phyloP scores from a whole-genome alignment of 2,888 invertebrate genomes.

The Octonoba sinensis region DNA sequence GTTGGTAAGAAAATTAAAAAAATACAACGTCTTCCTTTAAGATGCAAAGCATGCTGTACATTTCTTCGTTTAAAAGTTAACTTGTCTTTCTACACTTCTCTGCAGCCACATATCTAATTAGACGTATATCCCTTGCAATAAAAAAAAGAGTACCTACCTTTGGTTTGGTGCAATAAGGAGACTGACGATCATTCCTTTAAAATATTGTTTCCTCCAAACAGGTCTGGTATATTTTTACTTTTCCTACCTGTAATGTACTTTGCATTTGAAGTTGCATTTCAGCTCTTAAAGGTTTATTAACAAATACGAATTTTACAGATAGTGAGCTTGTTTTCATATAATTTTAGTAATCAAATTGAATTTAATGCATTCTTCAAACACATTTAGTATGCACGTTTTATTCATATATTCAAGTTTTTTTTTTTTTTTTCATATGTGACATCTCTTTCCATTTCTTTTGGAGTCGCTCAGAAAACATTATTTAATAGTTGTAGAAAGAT shows the following conservation, averaged over 20 bases:
- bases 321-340: no score
- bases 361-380: no score
- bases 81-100: neutral
- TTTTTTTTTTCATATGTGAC: no score
- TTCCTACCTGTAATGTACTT: neutral
- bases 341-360: no score
- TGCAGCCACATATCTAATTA: neutral
- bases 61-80: neutral
- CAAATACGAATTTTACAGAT: no score
- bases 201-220: constrained; percentile 53
- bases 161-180: constrained; percentile 22
- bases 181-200: constrained; percentile 28
- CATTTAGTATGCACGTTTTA: no score
- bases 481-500: no score
- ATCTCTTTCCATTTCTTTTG: no score
- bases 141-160: neutral
- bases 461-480: no score
- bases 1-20: neutral
- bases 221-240: constrained; percentile 16
- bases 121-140: neutral
- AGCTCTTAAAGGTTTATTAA: no score
- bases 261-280: no score
- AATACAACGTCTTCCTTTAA: neutral
- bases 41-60: neutral
- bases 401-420: no score